Evolutionary conservation across 2,113 vertebrate species (phyloP).

Genomic region (Bothrops jararaca): DNA sequence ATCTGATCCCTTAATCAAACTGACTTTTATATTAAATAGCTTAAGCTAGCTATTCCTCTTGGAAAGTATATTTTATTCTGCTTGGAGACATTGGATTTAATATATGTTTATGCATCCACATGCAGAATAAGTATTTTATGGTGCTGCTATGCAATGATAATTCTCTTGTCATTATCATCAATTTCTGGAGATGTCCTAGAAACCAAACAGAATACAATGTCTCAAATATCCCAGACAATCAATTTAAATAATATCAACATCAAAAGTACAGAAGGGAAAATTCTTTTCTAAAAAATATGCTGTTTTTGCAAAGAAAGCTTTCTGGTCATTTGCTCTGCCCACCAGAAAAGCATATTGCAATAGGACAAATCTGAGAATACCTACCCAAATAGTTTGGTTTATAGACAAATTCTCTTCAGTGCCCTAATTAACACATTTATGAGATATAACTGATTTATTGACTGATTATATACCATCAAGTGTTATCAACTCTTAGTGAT

Average conservation of each 20-base stretch:
- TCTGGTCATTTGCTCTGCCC: slow-evolving; percentile 1
- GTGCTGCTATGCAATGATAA: slow-evolving; percentile 8
- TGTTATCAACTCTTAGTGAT: neutral
- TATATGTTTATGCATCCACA: neutral
- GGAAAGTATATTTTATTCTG: slow-evolving; percentile 43
- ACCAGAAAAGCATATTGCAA: neutral
- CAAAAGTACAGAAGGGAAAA: neutral
- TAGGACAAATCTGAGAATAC: neutral
- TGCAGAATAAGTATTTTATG: slow-evolving; percentile 7
- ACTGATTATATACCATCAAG: neutral
- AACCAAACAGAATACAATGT: slow-evolving; percentile 14
- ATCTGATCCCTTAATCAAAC: slow-evolving; percentile 40
- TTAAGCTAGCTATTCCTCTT: slow-evolving; percentile 38
- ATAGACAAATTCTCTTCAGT: neutral
- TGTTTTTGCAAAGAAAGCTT: neutral
- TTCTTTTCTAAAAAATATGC: neutral
- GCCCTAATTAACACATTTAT: neutral
- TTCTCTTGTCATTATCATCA: slow-evolving; percentile 20
- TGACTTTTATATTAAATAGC: slow-evolving; percentile 43
- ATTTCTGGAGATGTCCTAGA: slow-evolving; percentile 21
- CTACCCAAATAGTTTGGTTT: neutral
- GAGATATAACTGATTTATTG: neutral
- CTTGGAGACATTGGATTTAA: slow-evolving; percentile 45
- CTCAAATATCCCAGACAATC: neutral
- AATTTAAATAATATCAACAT: neutral